Evolutionary conservation across 1,140 invertebrate species (phyloP), one percentile per base, ranked within the genome.

Genomic region (Choristoneura fumiferana): DNA sequence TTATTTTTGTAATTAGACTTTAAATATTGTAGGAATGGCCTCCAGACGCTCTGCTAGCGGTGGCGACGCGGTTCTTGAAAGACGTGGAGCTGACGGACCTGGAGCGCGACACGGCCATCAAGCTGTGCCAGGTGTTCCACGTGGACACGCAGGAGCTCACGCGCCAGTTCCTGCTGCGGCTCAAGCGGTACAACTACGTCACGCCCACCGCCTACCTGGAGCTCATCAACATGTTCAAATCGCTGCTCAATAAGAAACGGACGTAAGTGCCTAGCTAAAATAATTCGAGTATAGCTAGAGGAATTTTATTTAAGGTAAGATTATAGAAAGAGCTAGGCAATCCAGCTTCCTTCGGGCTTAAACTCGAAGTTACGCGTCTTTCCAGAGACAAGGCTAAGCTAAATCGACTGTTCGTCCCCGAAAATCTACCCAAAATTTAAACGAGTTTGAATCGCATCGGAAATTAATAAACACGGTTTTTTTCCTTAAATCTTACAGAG

Each of bases 121-220:
- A 94, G 53, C 94, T 98, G 92, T 99, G 97, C 77, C 96, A 98
- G 91, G 92, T 87, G 63, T 98, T 98, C 83, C 97, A 99, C 78
- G 94, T 94, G 1, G 95, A 95, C 49, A 96, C 96, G 0, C 92
- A 96, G 77, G 80, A 90, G 22, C 86, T 98, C 15, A 96, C 96
- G 0, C 79, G 91, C 0, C 93, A 95, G 71, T 97, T 95, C 84
- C 91, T 92, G n/a, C 67, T 90, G 0, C 91, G 95, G 59, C 76
- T 95, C 33, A 92, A 92, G 35, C 90, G 97, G 56, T 92, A 94
- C 63, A 97, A 95, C 71, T 98, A 98, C 81, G 96, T 99, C 0
- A 98, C 98, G 0, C 97, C 97, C 0, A 98, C 97, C 0, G 98
- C 97, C 0, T 99, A 98, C 81, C 87, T 99, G 38, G 97, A 98